Percentiles rank a stretch among this genome's conserved stretches.
These are phyloP conservation scores for Diaprepes abbreviatus DNA, from an alignment of 2,888 invertebrate species.

Conservation along the genomic window DNA sequence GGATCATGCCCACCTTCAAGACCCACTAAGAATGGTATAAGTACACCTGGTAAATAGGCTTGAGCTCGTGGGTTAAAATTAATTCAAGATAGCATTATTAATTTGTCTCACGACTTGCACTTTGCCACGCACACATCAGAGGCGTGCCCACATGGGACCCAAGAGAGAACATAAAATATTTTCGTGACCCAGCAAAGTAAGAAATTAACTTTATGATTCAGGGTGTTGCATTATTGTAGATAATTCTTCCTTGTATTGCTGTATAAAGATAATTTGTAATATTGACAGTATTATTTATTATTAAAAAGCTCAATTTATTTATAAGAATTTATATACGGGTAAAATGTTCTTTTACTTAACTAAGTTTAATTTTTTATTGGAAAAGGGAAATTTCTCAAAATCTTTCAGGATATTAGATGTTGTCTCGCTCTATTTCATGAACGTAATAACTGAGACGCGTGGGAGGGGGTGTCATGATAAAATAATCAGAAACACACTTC, in stretches of 20 bases:
- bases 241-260: neutral
- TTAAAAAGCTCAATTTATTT: too few relatives aligned
- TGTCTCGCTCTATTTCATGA: too few relatives aligned
- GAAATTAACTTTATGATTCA: constrained; percentile 3
- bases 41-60: constrained; percentile 37
- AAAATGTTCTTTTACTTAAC: too few relatives aligned
- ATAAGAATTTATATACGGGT: too few relatives aligned
- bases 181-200: neutral
- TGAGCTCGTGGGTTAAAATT: constrained; percentile 35
- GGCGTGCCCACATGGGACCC: constrained; percentile 26
- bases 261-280: neutral
- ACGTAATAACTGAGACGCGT: too few relatives aligned
- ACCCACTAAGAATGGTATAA: neutral
- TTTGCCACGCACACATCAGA: constrained; percentile 43
- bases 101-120: constrained; percentile 48
- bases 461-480: too few relatives aligned
- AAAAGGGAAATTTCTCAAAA: too few relatives aligned
- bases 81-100: constrained; percentile 40
- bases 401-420: too few relatives aligned
- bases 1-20: neutral
- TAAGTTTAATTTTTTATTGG: too few relatives aligned
- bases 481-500: too few relatives aligned
- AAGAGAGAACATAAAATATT: constrained; percentile 7
- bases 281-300: too few relatives aligned
- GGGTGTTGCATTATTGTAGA: neutral